phyloP scores from a whole-genome alignment of 2,797 vertebrate genomes.

The Lagocephalus sceleratus region DNA sequence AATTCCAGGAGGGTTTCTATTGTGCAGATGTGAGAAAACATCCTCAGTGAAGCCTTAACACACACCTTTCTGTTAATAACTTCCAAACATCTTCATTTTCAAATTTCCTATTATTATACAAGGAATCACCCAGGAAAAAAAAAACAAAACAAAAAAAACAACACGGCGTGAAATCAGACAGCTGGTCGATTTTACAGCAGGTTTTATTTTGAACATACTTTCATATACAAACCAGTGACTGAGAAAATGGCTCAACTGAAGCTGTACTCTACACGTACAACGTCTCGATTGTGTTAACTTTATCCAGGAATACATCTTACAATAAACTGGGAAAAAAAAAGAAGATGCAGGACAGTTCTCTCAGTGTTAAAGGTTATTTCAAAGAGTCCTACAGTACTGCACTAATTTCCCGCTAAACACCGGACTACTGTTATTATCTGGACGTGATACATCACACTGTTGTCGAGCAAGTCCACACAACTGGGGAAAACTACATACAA shows the following conservation, averaged over 20 bases:
- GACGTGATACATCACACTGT: slow-evolving; percentile 68
- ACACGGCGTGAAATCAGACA: too few relatives aligned
- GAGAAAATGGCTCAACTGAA: slow-evolving; percentile 77
- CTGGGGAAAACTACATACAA: slow-evolving; percentile 66
- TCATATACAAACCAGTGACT: slow-evolving; percentile 80
- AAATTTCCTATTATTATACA: too few relatives aligned
- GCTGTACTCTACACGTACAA: slow-evolving; percentile 64
- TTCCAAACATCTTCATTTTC: too few relatives aligned
- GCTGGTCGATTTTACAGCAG: slow-evolving; percentile 68
- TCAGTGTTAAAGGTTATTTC: slow-evolving; percentile 50
- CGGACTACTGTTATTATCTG: slow-evolving; percentile 68
- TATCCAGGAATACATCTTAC: slow-evolving; percentile 43
- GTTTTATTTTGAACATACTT: slow-evolving; percentile 78
- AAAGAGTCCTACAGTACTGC: slow-evolving; percentile 64
- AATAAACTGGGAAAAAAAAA: slow-evolving; percentile 52
- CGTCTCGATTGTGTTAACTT: slow-evolving; percentile 39
- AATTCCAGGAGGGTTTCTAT: neutral
- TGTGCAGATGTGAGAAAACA: neutral
- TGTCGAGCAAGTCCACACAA: slow-evolving; percentile 65
- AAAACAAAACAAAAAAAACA: neutral
- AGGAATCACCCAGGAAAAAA: too few relatives aligned
- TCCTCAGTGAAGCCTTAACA: too few relatives aligned
- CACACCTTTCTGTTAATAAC: too few relatives aligned
- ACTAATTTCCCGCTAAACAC: slow-evolving; percentile 70
- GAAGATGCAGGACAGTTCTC: slow-evolving; percentile 42